These are phyloP conservation scores for Manduca sexta DNA, from an alignment of 1,140 invertebrate genomes.

Conservation along the genomic window DNA sequence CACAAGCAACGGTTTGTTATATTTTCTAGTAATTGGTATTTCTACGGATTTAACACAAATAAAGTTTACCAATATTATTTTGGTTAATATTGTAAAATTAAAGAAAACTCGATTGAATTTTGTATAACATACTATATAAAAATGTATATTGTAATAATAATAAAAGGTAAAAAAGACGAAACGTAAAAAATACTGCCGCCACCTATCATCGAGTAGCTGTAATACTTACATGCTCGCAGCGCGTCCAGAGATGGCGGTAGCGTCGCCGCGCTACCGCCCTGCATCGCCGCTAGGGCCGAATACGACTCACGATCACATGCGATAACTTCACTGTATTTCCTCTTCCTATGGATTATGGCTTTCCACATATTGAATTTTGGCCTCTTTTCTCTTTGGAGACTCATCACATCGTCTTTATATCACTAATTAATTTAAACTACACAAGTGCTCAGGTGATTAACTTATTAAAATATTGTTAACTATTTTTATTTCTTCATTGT, in stretches of 20 bases:
- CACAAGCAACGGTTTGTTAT: too few relatives aligned
- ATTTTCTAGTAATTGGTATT: too few relatives aligned
- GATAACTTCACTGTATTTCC: slow-evolving; percentile 61
- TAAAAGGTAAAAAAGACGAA: not conserved
- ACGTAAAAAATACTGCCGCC: slow-evolving; percentile 13
- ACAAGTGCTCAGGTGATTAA: not conserved
- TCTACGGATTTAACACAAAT: too few relatives aligned
- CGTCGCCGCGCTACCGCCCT: slow-evolving; percentile 60
- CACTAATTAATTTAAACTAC: slow-evolving; percentile 6
- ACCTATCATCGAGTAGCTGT: slow-evolving; percentile 46
- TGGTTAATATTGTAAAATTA: too few relatives aligned
- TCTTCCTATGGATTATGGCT: slow-evolving; percentile 58
- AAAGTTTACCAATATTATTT: too few relatives aligned
- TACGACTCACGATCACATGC: slow-evolving; percentile 55
- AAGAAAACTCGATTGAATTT: too few relatives aligned
- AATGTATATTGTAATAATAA: not conserved
- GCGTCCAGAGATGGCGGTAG: slow-evolving; percentile 66
- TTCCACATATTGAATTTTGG: slow-evolving; percentile 64
- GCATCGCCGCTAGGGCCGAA: slow-evolving; percentile 57
- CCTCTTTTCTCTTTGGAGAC: slow-evolving; percentile 53
- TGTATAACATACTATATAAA: too few relatives aligned
- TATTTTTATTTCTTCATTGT: not conserved
- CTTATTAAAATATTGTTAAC: too few relatives aligned
- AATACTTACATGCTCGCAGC: slow-evolving; percentile 65
- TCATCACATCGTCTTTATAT: slow-evolving; percentile 48